Conservation (phyloP, 2,113 vertebrate genomes). For the Passer montanus region DNA sequence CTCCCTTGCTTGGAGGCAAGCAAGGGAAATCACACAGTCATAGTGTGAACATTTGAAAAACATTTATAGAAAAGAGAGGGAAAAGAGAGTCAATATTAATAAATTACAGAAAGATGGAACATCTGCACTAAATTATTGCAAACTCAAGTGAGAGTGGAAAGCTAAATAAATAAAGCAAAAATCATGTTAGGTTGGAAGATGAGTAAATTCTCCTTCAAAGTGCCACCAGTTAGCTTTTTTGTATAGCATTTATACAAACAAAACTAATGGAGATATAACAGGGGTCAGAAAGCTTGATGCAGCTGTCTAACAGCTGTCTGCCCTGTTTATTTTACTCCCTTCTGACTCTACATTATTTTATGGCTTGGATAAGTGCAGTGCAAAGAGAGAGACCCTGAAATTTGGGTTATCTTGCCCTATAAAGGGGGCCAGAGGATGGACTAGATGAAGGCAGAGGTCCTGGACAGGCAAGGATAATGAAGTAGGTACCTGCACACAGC, state of each 20-base stretch:
- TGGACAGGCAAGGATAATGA: not conserved
- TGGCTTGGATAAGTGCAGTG: not conserved
- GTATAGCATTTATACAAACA: constrained; percentile 27
- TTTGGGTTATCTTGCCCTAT: not conserved
- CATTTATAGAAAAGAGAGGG: constrained; percentile 23
- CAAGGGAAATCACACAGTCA: not conserved
- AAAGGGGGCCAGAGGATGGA: not conserved
- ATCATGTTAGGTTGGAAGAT: constrained; percentile 12
- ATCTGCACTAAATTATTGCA: constrained; percentile 48
- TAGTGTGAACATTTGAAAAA: constrained; percentile 35
- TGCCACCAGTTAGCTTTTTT: constrained; percentile 50
- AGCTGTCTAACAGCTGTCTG: constrained; percentile 53
- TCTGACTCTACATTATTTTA: not conserved
- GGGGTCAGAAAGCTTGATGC: constrained; percentile 21
- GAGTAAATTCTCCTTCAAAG: constrained; percentile 43
- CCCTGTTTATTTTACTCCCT: not conserved
- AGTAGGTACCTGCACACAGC: not conserved
- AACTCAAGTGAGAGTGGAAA: constrained; percentile 59
- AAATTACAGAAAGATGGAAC: constrained; percentile 53
- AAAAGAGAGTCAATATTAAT: constrained; percentile 32
- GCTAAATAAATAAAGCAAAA: constrained; percentile 58
- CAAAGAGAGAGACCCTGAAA: not conserved
- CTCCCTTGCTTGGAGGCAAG: not conserved
- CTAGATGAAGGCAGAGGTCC: not conserved
- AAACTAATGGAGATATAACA: constrained; percentile 21